Evolutionary conservation across 2,888 invertebrate species (phyloP).

Genomic region (Lasioglossum lativentre): DNA sequence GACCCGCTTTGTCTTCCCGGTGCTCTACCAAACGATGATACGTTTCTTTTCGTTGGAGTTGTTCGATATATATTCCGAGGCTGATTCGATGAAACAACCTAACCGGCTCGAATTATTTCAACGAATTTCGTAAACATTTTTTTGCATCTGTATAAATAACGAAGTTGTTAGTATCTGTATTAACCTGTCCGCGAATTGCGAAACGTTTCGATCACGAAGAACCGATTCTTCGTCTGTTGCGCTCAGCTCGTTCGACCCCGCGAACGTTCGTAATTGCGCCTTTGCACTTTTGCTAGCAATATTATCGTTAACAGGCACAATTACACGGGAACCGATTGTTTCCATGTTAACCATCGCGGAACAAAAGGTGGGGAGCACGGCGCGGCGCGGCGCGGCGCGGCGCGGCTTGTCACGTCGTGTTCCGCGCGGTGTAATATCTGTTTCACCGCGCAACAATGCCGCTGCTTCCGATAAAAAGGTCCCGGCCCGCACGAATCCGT

Average conservation of each 20-base stretch:
- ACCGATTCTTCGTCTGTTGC: no score
- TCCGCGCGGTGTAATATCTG: not conserved
- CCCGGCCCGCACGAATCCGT: not conserved
- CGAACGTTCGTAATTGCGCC: not conserved
- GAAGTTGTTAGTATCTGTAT: no score
- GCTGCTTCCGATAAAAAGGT: conserved; percentile 18
- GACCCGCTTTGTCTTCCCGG: not conserved
- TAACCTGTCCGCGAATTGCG: no score
- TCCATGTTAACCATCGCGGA: not conserved
- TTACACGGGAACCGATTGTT: not conserved
- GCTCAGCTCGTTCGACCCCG: not conserved
- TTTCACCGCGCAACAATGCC: conserved; percentile 4
- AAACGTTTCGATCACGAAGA: no score
- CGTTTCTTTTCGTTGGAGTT: conserved; percentile 5
- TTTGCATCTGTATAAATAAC: no score
- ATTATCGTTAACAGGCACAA: not conserved
- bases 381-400: not conserved
- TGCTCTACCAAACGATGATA: conserved; percentile 19
- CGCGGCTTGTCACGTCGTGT: not conserved
- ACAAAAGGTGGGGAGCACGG: not conserved
- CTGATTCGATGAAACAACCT: not conserved
- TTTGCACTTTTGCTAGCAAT: not conserved
- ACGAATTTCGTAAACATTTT: not conserved
- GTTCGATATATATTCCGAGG: not conserved
- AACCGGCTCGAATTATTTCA: not conserved